Conservation (phyloP, 2,888 invertebrate genomes). For the Polietes domitor region DNA sequence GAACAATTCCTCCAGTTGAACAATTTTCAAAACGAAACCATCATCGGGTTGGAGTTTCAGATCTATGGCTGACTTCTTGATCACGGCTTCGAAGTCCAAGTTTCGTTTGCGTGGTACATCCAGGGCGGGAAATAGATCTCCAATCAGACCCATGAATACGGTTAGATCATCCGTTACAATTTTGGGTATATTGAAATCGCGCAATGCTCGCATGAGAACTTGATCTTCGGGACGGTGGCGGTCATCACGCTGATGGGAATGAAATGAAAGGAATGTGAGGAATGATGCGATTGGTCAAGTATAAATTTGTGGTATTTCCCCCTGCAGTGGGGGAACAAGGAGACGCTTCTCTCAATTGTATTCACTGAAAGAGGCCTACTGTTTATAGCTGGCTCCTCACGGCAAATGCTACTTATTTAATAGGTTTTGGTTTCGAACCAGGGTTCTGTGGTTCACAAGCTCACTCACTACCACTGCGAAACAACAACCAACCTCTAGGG, state of each 20-base stretch:
- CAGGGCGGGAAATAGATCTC: conserved; percentile 94
- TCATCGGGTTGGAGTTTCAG: conserved; percentile 95
- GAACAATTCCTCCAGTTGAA: conserved; percentile 95
- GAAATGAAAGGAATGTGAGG: conserved; percentile 47
- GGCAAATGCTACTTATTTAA: no score
- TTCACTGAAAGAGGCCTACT: no score
- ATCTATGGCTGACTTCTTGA: conserved; percentile 89
- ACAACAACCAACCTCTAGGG: no score
- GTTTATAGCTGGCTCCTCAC: no score
- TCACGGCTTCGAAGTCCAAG: conserved; percentile 90
- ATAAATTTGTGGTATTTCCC: no score
- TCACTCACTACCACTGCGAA: no score
- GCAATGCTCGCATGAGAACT: conserved; percentile 94
- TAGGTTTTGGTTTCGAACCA: no score
- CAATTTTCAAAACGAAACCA: conserved; percentile 92
- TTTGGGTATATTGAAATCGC: conserved; percentile 97
- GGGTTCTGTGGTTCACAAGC: no score
- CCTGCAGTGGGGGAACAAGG: no score
- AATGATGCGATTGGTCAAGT: no score
- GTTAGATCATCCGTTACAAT: conserved; percentile 95
- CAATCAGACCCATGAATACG: conserved; percentile 96
- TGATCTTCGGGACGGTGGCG: conserved; percentile 92
- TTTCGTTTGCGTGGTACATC: conserved; percentile 95
- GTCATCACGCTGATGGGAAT: conserved; percentile 88
- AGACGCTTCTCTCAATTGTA: no score